Percentiles rank a stretch among this genome's conserved stretches.
These are phyloP conservation scores for Penaeus indicus DNA, from an alignment of 1,140 invertebrate genomes.

Conservation along the genomic window DNA sequence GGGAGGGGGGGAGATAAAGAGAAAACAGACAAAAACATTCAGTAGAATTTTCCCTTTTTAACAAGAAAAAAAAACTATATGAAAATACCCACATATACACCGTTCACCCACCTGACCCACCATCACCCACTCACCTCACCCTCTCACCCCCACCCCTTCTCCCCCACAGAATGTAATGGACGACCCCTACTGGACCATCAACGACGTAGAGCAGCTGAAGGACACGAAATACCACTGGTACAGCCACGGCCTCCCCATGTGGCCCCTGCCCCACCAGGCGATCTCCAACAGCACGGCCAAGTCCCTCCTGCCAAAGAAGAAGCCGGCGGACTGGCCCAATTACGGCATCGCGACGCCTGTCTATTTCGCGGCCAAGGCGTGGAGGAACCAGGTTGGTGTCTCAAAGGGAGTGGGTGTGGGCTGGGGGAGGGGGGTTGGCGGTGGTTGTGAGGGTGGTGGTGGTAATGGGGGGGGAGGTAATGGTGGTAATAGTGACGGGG, in stretches of 20 bases:
- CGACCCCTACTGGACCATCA: slow-evolving; percentile 42
- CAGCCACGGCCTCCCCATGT: slow-evolving; percentile 40
- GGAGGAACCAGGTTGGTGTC: slow-evolving; percentile 37
- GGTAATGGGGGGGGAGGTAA: no score
- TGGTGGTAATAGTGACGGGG: no score
- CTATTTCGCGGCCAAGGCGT: slow-evolving; percentile 47
- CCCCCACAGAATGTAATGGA: slow-evolving; percentile 8
- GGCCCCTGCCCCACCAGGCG: slow-evolving; percentile 42
- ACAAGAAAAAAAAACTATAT: no score
- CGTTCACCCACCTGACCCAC: no score
- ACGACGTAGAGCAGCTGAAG: slow-evolving; percentile 1
- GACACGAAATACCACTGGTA: slow-evolving; percentile 45
- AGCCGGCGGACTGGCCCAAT: slow-evolving; percentile 43
- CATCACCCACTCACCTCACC: no score
- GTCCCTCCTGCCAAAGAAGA: neutral
- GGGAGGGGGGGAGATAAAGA: no score
- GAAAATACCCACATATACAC: no score
- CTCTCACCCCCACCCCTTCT: no score
- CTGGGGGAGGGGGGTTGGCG: no score
- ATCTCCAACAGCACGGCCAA: slow-evolving; percentile 14
- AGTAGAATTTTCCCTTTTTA: no score
- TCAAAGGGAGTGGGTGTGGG: neutral
- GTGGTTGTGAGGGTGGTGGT: no score
- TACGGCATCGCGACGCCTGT: slow-evolving; percentile 46
- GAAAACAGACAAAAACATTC: no score